A percentile compares a stretch with the other conserved stretches of the same genome.
phyloP scores from a whole-genome alignment of 2,113 vertebrate species.

The Sus scrofa region T2T-Sscrofa CM000812.6:129124001-129124500 shows the following conservation, averaged over 20 bases:
- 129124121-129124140: not conserved
- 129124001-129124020: no score
- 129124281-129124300: not conserved
- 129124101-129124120: no score
- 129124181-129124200: not conserved
- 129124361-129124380: not conserved
- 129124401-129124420: not conserved
- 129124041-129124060: no score
- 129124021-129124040: no score
- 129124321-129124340: no score
- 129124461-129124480: not conserved
- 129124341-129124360: not conserved
- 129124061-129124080: no score
- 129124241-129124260: not conserved
- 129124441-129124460: not conserved
- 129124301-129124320: not conserved
- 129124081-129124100: no score
- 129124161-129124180: not conserved
- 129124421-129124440: not conserved
- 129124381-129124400: not conserved
- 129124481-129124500: not conserved
- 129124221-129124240: not conserved
- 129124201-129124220: not conserved
- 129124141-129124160: not conserved
- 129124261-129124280: not conserved